Conservation (phyloP, 1,140 invertebrate species). For the Brachionus paranguensis region DNA sequence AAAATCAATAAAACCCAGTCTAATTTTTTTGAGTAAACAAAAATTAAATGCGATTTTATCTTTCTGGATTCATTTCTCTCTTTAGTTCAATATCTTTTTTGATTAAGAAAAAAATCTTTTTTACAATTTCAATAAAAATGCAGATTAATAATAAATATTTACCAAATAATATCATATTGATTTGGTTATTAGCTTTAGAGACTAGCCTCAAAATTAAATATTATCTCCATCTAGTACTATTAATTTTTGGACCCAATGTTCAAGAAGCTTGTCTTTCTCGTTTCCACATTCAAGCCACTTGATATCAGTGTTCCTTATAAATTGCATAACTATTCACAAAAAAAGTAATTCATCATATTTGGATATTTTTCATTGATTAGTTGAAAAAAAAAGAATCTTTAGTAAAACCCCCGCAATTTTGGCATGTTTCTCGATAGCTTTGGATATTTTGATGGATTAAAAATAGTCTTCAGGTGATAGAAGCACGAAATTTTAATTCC, state of each 20-base stretch:
- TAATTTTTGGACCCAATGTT: background rate
- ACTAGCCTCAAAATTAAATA: constrained; percentile 22
- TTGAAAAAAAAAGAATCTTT: too few relatives aligned
- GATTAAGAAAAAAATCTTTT: constrained; percentile 16
- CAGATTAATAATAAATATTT: constrained; percentile 32
- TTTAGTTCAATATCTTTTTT: constrained; percentile 10
- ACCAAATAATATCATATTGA: background rate
- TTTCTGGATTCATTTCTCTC: background rate
- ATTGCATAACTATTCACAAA: background rate
- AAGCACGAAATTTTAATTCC: background rate
- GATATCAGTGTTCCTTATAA: background rate
- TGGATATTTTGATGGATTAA: background rate
- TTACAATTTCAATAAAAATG: constrained; percentile 20
- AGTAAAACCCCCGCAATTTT: too few relatives aligned
- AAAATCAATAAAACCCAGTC: background rate
- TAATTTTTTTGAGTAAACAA: constrained; percentile 5
- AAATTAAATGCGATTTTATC: background rate
- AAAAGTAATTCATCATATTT: too few relatives aligned
- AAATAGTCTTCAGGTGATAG: background rate
- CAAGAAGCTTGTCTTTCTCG: background rate
- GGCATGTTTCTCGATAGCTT: too few relatives aligned
- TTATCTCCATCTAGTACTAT: background rate
- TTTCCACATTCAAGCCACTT: background rate
- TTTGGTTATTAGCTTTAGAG: constrained; percentile 26
- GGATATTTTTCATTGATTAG: too few relatives aligned